Evolutionary conservation across 1,140 invertebrate species (phyloP).

Genomic region (Camponotus floridanus): DNA sequence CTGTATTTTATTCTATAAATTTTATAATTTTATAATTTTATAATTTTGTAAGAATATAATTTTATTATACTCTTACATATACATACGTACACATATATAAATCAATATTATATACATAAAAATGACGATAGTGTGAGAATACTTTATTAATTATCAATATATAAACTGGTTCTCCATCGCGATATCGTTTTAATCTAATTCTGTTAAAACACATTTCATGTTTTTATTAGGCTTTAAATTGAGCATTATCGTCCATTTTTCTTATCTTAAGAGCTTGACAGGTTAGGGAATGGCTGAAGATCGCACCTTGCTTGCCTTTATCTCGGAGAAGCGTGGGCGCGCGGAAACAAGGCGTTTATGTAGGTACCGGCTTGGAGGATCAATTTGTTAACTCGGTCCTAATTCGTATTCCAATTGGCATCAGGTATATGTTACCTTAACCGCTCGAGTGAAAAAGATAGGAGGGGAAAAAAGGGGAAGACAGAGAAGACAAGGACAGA

Average conservation of each 20-base stretch:
- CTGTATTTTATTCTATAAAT: not conserved
- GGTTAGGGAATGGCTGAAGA: constrained; percentile 56
- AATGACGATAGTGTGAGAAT: not conserved
- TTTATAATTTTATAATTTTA: not conserved
- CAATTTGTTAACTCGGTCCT: constrained; percentile 74
- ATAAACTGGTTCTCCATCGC: not conserved
- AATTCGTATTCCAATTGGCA: constrained; percentile 64
- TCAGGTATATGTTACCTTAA: constrained; percentile 53
- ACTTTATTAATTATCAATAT: constrained; percentile 37
- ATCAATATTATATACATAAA: constrained; percentile 6
- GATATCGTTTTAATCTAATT: constrained; percentile 41
- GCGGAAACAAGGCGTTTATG: constrained; percentile 46
- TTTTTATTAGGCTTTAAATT: constrained; percentile 61
- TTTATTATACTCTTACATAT: not conserved
- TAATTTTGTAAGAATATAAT: no score
- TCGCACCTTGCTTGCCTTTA: constrained; percentile 59
- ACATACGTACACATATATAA: not conserved
- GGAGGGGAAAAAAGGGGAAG: not conserved
- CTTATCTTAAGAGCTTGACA: constrained; percentile 61
- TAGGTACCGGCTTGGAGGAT: constrained; percentile 47
- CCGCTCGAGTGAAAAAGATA: not conserved
- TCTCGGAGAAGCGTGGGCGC: constrained; percentile 42
- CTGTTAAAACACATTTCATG: constrained; percentile 60
- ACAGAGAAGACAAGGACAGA: no score
- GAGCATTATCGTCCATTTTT: constrained; percentile 58